Evolutionary conservation across 1,140 invertebrate species (phyloP).

Genomic region (Leptopilina boulardi): DNA sequence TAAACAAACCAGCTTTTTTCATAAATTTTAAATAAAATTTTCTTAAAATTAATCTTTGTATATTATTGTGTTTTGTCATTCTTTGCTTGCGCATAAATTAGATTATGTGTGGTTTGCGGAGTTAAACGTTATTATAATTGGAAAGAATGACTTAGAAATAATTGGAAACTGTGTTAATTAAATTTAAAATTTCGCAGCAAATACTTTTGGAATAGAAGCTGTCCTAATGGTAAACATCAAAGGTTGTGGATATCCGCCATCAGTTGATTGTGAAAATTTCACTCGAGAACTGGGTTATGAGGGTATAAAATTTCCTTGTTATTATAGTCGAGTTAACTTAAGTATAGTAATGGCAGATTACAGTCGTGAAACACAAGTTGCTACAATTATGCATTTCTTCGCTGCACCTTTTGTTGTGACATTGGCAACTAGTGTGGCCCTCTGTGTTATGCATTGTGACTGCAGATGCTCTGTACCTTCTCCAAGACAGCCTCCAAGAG

Average conservation of each 20-base stretch:
- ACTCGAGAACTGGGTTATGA: slow-evolving; percentile 85
- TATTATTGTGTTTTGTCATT: too few species aligned
- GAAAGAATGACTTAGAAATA: background rate
- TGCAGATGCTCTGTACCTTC: slow-evolving; percentile 79
- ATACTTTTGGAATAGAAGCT: slow-evolving; percentile 77
- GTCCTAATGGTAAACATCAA: slow-evolving; percentile 87
- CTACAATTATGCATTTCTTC: slow-evolving; percentile 87
- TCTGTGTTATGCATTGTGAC: slow-evolving; percentile 91
- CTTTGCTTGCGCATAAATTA: too few species aligned
- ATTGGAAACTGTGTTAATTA: background rate
- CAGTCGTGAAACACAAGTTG: slow-evolving; percentile 86
- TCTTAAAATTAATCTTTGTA: too few species aligned
- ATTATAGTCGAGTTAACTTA: slow-evolving; percentile 88
- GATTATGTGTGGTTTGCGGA: too few species aligned
- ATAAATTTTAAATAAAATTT: too few species aligned
- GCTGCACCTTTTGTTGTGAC: slow-evolving; percentile 89
- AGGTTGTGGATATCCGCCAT: slow-evolving; percentile 92
- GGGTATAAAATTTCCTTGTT: slow-evolving; percentile 88
- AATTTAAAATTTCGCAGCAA: slow-evolving; percentile 47
- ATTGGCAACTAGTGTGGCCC: slow-evolving; percentile 86
- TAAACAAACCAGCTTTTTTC: too few species aligned
- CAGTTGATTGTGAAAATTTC: slow-evolving; percentile 89
- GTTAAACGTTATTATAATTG: background rate
- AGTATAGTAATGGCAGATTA: slow-evolving; percentile 88
- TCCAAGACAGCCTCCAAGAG: slow-evolving; percentile 71